These are phyloP conservation scores for Cataglyphis livida DNA, from an alignment of 2,888 invertebrate species.

Conservation along the genomic window DNA sequence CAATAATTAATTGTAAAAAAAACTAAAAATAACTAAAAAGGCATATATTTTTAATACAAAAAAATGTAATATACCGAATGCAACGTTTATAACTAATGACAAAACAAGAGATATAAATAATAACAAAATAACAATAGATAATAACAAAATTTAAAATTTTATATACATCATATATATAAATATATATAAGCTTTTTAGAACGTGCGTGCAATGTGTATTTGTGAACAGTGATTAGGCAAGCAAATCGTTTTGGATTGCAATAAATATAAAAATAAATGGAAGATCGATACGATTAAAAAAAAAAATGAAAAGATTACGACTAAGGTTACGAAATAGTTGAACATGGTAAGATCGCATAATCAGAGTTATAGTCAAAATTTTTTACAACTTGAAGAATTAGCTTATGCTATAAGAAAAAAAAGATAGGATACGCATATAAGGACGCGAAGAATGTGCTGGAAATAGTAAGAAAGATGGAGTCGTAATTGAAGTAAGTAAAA, in stretches of 20 bases:
- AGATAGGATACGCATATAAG: background rate
- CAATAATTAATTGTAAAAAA: no score
- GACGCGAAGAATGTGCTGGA: constrained; percentile 63
- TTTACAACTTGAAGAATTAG: background rate
- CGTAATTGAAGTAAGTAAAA: constrained; percentile 40
- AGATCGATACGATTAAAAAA: background rate
- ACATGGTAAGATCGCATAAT: no score
- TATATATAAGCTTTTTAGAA: no score
- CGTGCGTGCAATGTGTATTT: no score
- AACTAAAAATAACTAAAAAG: background rate
- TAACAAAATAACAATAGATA: no score
- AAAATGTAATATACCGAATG: no score
- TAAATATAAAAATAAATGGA: background rate
- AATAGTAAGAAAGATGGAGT: constrained; percentile 38
- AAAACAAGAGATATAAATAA: no score
- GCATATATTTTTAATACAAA: background rate
- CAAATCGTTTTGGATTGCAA: background rate
- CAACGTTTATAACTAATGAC: no score
- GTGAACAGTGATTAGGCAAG: no score
- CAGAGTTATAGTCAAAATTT: no score
- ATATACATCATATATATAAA: no score
- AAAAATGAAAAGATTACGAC: background rate
- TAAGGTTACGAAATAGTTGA: background rate
- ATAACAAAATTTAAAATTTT: no score
- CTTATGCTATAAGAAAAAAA: background rate